Evolutionary conservation across 2,797 vertebrate species (phyloP).

Genomic region (Somateria mollissima): DNA sequence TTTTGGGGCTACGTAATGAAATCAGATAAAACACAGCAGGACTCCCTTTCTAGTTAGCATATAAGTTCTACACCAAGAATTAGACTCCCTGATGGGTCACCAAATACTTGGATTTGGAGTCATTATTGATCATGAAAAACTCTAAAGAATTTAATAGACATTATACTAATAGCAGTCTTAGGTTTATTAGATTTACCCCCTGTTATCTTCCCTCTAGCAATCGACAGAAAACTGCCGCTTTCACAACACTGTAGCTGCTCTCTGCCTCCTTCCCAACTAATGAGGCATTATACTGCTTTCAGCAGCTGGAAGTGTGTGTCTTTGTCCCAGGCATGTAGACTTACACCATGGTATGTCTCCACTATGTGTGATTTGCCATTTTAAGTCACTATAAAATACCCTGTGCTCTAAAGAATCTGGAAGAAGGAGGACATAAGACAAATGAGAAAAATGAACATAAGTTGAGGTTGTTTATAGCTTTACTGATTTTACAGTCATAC

Average conservation of each 20-base stretch:
- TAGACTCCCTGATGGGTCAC: not conserved
- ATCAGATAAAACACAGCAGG: not conserved
- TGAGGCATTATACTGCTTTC: not conserved
- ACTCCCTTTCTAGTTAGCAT: not conserved
- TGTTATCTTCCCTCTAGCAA: not conserved
- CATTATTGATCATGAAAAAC: not conserved
- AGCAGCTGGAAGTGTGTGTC: not conserved
- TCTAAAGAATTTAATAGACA: not conserved
- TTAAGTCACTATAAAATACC: not conserved
- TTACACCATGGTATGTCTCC: accelerated
- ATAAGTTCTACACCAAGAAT: not conserved
- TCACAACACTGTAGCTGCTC: not conserved
- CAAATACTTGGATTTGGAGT: not conserved
- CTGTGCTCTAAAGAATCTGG: not conserved
- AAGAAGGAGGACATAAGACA: not conserved
- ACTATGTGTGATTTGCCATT: not conserved
- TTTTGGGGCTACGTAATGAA: not conserved
- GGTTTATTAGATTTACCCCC: constrained; percentile 24
- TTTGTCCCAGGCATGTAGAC: not conserved
- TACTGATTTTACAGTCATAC: not conserved
- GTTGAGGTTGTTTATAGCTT: not conserved
- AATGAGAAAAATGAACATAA: not conserved
- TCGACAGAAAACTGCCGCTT: not conserved
- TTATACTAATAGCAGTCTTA: not conserved
- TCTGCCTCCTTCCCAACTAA: not conserved